phyloP scores from a whole-genome alignment of 2,113 vertebrate genomes.

The Pseudonaja textilis region DNA sequence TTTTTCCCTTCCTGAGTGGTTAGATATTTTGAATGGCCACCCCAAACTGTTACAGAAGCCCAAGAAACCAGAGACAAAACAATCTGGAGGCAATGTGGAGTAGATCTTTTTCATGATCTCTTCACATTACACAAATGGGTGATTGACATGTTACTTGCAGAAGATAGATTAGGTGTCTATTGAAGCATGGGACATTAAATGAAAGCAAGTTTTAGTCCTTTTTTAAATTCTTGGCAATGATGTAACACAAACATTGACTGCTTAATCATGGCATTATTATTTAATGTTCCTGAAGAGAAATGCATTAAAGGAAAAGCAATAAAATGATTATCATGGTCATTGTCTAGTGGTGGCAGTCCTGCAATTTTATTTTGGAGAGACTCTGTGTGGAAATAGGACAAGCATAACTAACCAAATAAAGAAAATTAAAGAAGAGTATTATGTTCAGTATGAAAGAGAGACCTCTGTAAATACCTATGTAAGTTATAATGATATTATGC shows the following conservation, averaged over 20 bases:
- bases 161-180: neutral
- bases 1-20: too few species aligned
- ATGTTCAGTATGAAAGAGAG: neutral
- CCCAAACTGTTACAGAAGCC: neutral
- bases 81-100: neutral
- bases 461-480: neutral
- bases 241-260: neutral
- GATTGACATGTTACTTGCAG: neutral
- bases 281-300: neutral
- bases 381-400: neutral
- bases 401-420: neutral
- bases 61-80: neutral
- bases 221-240: neutral
- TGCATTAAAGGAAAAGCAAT: neutral
- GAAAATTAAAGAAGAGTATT: neutral
- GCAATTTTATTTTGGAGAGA: neutral
- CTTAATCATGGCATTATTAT: neutral
- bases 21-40: too few species aligned
- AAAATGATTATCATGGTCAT: neutral
- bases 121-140: neutral
- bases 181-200: neutral
- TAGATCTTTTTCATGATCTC: neutral
- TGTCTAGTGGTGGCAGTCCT: neutral
- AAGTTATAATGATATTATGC: neutral
- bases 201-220: neutral